A percentile compares a stretch with the other conserved stretches of the same genome.
Evolutionary conservation across 2,888 invertebrate genomes (phyloP).

Genomic region (Mimumesa dahlbomi): DNA sequence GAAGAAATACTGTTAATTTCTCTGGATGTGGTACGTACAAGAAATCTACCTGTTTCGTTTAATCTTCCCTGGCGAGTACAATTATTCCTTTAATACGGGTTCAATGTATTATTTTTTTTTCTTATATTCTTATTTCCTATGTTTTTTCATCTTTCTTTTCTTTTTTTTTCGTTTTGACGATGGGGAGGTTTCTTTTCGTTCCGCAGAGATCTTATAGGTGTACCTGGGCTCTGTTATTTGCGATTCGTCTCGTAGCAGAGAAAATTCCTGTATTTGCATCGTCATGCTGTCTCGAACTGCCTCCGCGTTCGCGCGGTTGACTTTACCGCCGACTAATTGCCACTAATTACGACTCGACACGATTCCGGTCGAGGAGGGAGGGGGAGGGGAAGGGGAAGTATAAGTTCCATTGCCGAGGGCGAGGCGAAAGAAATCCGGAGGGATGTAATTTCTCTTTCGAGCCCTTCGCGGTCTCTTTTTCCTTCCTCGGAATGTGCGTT

Average conservation of each 20-base stretch:
- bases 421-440: slow-evolving; percentile 14
- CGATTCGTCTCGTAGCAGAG: slow-evolving; percentile 46
- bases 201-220: background rate
- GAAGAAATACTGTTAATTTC: background rate
- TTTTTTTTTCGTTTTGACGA: no score
- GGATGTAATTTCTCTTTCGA: slow-evolving; percentile 22
- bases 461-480: slow-evolving; percentile 1
- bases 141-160: no score
- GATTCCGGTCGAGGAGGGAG: slow-evolving; percentile 20
- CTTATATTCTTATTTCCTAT: no score
- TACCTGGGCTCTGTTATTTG: slow-evolving; percentile 46
- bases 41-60: no score
- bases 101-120: no score
- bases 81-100: slow-evolving; percentile 4
- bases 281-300: slow-evolving; percentile 23
- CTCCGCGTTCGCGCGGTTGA: slow-evolving; percentile 19
- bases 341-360: slow-evolving; percentile 51
- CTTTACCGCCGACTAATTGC: slow-evolving; percentile 50
- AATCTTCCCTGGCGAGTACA: no score
- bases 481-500: background rate
- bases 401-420: background rate
- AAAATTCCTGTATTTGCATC: slow-evolving; percentile 48
- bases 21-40: background rate
- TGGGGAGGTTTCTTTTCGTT: background rate
- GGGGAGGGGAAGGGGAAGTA: no score